Conservation (phyloP, 2,888 invertebrate species). For the Hydrotaea cyrtoneurina region DNA sequence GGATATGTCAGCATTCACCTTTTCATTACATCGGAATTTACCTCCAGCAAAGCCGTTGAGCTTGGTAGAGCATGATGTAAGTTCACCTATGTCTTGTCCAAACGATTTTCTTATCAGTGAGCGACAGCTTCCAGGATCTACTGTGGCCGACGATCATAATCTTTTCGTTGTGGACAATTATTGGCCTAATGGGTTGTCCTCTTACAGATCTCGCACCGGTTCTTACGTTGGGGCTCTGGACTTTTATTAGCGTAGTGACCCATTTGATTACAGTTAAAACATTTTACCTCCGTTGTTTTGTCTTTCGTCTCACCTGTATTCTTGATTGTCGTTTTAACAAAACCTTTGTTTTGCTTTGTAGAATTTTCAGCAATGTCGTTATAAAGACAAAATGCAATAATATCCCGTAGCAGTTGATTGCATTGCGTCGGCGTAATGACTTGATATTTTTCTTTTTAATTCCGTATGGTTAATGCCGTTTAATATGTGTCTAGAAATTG, state of each 20-base stretch:
- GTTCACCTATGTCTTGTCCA: background rate
- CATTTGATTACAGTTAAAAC: too few relatives aligned
- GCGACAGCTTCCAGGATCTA: too few relatives aligned
- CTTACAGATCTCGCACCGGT: too few relatives aligned
- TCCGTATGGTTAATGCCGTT: constrained; percentile 50
- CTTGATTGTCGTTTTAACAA: too few relatives aligned
- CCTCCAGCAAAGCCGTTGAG: constrained; percentile 47
- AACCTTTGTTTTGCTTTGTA: background rate
- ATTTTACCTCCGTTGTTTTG: too few relatives aligned
- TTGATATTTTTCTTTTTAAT: constrained; percentile 55
- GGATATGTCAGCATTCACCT: constrained; percentile 35
- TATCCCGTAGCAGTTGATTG: constrained; percentile 32
- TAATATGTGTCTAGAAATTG: constrained; percentile 53
- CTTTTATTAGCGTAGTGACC: too few relatives aligned
- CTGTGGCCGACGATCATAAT: too few relatives aligned
- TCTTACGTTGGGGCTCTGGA: too few relatives aligned
- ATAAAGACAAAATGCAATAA: constrained; percentile 38
- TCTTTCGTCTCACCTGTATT: too few relatives aligned
- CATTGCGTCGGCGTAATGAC: constrained; percentile 46
- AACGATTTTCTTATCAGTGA: too few relatives aligned
- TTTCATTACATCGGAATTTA: constrained; percentile 38
- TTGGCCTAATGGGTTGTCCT: too few relatives aligned
- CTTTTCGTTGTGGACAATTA: too few relatives aligned
- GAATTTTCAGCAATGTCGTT: constrained; percentile 23
- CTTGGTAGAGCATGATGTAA: background rate